A percentile compares a stretch with the other conserved stretches of the same genome.
Conservation (phyloP, 2,113 vertebrate genomes). For the Ctenodactylus gundi region DNA sequence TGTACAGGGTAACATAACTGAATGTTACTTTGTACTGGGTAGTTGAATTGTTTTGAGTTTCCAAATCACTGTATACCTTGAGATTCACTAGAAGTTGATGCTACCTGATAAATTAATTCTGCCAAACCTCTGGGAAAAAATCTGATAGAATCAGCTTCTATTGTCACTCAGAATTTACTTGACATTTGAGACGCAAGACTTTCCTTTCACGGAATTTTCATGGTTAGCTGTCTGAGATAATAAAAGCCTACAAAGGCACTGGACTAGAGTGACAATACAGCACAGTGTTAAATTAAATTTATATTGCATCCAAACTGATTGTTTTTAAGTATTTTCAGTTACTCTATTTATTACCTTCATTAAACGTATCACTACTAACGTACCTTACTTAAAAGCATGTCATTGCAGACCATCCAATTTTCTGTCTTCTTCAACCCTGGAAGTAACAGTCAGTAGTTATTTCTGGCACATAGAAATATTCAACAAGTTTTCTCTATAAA, state of each 20-base stretch:
- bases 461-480: not conserved
- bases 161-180: too few species aligned
- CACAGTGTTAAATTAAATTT: not conserved
- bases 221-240: not conserved
- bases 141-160: not conserved
- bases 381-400: not conserved
- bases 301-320: not conserved
- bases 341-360: not conserved
- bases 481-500: not conserved
- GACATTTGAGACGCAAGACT: too few species aligned
- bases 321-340: not conserved
- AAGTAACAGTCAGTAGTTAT: not conserved
- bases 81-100: not conserved
- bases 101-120: not conserved
- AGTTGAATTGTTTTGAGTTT: not conserved
- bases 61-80: not conserved
- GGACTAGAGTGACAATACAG: fast-evolving
- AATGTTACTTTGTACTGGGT: not conserved
- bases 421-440: not conserved
- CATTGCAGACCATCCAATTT: not conserved
- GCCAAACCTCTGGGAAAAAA: not conserved
- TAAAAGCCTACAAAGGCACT: not conserved
- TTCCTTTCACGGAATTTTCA: too few species aligned
- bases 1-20: not conserved
- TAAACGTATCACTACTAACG: not conserved